Conservation (phyloP, 2,797 vertebrate species). For the Scleropages formosus region DNA sequence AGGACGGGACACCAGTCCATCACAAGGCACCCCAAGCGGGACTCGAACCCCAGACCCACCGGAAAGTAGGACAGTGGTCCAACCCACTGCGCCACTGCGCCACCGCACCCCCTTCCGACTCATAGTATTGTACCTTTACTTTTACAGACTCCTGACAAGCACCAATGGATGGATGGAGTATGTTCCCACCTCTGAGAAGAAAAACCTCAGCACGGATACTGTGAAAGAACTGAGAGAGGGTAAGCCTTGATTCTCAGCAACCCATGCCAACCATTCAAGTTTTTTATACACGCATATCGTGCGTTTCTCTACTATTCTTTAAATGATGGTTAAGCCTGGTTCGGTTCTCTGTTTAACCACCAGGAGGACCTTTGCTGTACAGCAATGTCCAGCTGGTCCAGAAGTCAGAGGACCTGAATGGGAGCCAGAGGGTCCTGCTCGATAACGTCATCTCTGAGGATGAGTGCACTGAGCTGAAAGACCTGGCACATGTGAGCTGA, state of each 20-base stretch:
- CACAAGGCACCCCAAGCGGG: no score
- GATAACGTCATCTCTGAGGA: conserved; percentile 85
- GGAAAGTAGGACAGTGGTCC: no score
- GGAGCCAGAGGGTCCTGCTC: conserved; percentile 88
- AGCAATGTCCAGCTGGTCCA: conserved; percentile 77
- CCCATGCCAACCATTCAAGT: background rate
- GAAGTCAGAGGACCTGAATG: conserved; percentile 85
- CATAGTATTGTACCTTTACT: background rate
- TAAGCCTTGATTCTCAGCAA: conserved; percentile 47
- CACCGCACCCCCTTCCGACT: no score
- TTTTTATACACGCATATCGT: background rate
- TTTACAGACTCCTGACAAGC: conserved; percentile 82
- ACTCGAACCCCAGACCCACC: no score
- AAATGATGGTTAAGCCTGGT: background rate
- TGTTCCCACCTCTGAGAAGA: conserved; percentile 77
- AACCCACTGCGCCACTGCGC: no score
- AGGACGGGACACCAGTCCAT: no score
- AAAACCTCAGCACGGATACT: conserved; percentile 51
- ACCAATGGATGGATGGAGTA: conserved; percentile 76
- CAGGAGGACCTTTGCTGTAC: conserved; percentile 86
- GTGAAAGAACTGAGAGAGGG: conserved; percentile 78
- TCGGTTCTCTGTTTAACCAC: background rate
- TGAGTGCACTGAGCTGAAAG: conserved; percentile 82
- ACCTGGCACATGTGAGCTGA: conserved; percentile 80
- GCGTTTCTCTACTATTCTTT: background rate